Percentiles rank a stretch among this genome's conserved stretches.
Conservation (phyloP, 2,888 invertebrate genomes). For the Drosophila mimica region DNA sequence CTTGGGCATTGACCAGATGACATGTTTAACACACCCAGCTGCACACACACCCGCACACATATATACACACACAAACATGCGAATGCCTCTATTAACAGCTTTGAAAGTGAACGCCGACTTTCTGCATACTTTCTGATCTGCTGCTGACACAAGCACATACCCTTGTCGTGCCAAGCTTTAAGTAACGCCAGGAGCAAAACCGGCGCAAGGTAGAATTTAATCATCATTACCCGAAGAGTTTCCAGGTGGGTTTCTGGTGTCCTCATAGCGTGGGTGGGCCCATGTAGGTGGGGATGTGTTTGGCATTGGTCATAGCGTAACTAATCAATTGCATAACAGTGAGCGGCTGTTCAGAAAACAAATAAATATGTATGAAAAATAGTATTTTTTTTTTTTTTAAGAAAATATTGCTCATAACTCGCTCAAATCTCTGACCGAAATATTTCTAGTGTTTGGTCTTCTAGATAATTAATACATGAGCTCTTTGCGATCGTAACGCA, state of each 20-base stretch:
- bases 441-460: no score
- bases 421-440: no score
- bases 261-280: constrained; percentile 1
- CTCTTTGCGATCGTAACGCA: no score
- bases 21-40: constrained; percentile 40
- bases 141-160: constrained; percentile 56
- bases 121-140: constrained; percentile 49
- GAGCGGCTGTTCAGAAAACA: constrained; percentile 29
- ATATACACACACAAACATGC: not conserved
- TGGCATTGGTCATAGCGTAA: constrained; percentile 9
- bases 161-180: constrained; percentile 4
- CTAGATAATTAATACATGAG: no score
- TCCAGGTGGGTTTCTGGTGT: constrained; percentile 30
- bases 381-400: no score
- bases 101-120: constrained; percentile 29
- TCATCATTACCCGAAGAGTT: constrained; percentile 55
- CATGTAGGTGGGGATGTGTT: no score
- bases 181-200: constrained; percentile 5
- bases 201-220: constrained; percentile 64
- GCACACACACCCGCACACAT: constrained; percentile 9
- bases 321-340: constrained; percentile 35
- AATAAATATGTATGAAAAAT: no score
- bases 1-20: constrained; percentile 40
- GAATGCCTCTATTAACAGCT: constrained; percentile 10
- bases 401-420: no score